Evolutionary conservation across 2,113 vertebrate genomes (phyloP).

Genomic region (Gila orcuttii): DNA sequence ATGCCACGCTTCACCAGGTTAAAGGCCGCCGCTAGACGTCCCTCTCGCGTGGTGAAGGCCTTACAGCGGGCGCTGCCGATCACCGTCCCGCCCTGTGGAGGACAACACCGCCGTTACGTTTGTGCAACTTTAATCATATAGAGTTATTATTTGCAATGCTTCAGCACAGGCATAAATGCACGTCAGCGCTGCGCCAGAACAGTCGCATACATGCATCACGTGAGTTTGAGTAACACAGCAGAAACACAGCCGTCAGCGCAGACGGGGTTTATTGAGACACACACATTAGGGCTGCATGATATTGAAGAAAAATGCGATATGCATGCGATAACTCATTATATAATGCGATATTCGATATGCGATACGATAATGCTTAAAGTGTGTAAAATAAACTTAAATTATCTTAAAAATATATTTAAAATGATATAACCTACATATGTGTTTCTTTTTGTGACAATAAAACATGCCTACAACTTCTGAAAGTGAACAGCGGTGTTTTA

Average conservation of each 20-base stretch:
- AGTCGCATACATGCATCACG: background rate
- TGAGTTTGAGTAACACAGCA: background rate
- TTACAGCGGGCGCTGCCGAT: slow-evolving; percentile 94
- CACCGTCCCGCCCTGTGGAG: slow-evolving; percentile 86
- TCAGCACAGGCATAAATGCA: background rate
- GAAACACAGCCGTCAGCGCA: background rate
- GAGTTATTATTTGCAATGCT: background rate
- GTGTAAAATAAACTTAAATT: too few relatives aligned
- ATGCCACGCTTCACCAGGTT: slow-evolving; percentile 90
- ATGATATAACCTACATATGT: too few relatives aligned
- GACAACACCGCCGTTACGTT: background rate
- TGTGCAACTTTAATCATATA: background rate
- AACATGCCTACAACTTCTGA: too few relatives aligned
- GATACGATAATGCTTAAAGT: too few relatives aligned
- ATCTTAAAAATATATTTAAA: too few relatives aligned
- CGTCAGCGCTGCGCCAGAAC: background rate
- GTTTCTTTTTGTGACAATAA: too few relatives aligned
- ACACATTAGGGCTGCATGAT: too few relatives aligned
- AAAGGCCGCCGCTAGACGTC: slow-evolving; percentile 84
- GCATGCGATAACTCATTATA: too few relatives aligned
- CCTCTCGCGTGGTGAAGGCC: slow-evolving; percentile 87
- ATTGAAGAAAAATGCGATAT: too few relatives aligned
- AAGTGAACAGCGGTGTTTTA: too few relatives aligned
- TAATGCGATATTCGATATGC: too few relatives aligned
- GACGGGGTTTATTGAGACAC: too few relatives aligned